Evolutionary conservation across 2,888 invertebrate species (phyloP), one percentile per base, ranked within the genome.

Genomic region (Ganaspis brasiliensis): DNA sequence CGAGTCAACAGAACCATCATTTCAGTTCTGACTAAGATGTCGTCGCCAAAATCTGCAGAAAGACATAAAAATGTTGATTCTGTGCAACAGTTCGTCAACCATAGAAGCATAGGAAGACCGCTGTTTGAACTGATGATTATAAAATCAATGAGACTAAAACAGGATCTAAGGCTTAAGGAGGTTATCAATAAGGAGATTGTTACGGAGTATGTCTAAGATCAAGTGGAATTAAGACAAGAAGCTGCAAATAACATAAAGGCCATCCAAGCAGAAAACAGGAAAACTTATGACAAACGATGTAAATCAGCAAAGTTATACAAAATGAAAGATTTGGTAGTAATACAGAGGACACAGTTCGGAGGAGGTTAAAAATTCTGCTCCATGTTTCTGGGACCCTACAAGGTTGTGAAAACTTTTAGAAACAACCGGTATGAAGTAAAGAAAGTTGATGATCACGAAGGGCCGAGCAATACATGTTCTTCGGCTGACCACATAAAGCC

Each of bases 21-120:
- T 59, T 82, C 88, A 0, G 77, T 89, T 16, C 49, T 91, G 9
- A 83, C 89, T 1, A 91, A 91, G 73, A 57, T 91, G 10, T 82
- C 85, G 16, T 52, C 67, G 0, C 55, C 75, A 5, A 82, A 88
- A 6, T 87, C 88, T 0, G 76, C 52, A 0, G 82, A 86, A n/a
- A 91, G 89, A 88, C 86, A 74, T 56, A 74, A 72, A 19, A 40
- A 81, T 26, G 35, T 79, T 8, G 61, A 56, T 16, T 9, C 1
- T 4, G 40, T 61, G n/a, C 75, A 78, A 31, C 45, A 73, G 40
- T 72, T 24, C 31, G 12, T 78, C 9, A 78, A 78, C n/a, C 56
- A 56, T 24, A 26, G 78, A 8, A 73, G 73, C 37, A 78, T 57
- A 6, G 55, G 40, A 3, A 52, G 19, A 5, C n/a, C 61, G 0